Conservation (phyloP, 2,113 vertebrate species). For the Melanocharis versteri region DNA sequence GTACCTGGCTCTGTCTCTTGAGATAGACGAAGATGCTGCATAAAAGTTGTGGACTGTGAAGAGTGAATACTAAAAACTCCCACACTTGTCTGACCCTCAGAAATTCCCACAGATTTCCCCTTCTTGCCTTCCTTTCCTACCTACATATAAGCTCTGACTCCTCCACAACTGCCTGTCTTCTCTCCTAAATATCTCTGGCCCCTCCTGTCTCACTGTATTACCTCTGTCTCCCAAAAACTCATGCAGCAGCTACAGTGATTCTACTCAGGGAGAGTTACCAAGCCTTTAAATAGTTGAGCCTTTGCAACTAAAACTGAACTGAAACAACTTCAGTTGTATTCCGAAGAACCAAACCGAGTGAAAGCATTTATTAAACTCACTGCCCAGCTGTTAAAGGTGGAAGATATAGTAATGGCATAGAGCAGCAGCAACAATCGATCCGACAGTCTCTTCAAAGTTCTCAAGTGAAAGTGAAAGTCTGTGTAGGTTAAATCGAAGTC, state of each 20-base stretch:
- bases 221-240: background rate
- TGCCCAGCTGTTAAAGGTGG: background rate
- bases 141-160: background rate
- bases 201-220: background rate
- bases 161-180: fast-evolving
- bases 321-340: background rate
- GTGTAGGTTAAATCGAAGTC: background rate
- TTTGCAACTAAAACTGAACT: background rate
- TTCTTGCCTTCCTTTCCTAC: background rate
- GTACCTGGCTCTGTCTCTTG: background rate
- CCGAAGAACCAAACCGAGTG: background rate
- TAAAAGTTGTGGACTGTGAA: background rate
- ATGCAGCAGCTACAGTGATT: background rate
- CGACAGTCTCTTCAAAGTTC: background rate
- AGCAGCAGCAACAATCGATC: background rate
- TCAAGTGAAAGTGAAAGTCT: background rate
- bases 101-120: background rate
- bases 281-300: background rate
- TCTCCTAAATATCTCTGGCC: background rate
- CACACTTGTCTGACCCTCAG: background rate
- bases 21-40: background rate
- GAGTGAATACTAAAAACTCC: background rate
- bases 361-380: background rate
- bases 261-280: background rate
- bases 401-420: background rate